A percentile compares a stretch with the other conserved stretches of the same genome.
Evolutionary conservation across 2,113 vertebrate genomes (phyloP).

Genomic region (Anser brachyrhynchus): DNA sequence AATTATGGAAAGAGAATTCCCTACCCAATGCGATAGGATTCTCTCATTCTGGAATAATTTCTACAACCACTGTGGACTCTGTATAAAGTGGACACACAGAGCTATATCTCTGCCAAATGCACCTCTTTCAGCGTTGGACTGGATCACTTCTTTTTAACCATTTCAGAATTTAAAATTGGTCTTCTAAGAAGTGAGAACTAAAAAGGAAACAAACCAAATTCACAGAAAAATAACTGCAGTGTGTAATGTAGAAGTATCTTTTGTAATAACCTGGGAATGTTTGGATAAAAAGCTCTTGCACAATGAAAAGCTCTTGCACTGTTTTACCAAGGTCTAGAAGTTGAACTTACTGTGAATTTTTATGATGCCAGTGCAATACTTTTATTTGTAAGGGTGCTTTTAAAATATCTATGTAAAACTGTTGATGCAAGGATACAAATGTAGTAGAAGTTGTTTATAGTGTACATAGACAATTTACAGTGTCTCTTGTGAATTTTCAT

Average conservation of each 20-base stretch:
- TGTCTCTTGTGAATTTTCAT: background rate
- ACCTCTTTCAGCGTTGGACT: background rate
- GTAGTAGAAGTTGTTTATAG: background rate
- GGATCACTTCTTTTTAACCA: background rate
- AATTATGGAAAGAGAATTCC: background rate
- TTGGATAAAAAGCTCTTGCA: slow-evolving; percentile 42
- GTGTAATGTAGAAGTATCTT: background rate
- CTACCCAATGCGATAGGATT: background rate
- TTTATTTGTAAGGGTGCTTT: slow-evolving; percentile 61
- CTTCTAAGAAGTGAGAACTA: background rate
- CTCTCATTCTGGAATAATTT: background rate
- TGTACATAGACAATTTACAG: slow-evolving; percentile 31
- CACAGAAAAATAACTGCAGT: background rate
- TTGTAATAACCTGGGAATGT: background rate
- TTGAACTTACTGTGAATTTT: slow-evolving; percentile 62
- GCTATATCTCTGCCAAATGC: background rate
- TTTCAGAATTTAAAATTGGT: background rate
- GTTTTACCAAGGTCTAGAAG: slow-evolving; percentile 16
- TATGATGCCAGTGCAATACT: slow-evolving; percentile 55
- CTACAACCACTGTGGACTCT: background rate
- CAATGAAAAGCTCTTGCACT: slow-evolving; percentile 52
- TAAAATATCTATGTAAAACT: background rate
- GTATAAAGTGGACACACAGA: background rate
- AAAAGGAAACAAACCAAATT: background rate
- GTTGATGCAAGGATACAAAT: background rate